Evolutionary conservation across 2,888 invertebrate genomes (phyloP), one percentile per base, ranked within the genome.

Genomic region (Metalampra italica): DNA sequence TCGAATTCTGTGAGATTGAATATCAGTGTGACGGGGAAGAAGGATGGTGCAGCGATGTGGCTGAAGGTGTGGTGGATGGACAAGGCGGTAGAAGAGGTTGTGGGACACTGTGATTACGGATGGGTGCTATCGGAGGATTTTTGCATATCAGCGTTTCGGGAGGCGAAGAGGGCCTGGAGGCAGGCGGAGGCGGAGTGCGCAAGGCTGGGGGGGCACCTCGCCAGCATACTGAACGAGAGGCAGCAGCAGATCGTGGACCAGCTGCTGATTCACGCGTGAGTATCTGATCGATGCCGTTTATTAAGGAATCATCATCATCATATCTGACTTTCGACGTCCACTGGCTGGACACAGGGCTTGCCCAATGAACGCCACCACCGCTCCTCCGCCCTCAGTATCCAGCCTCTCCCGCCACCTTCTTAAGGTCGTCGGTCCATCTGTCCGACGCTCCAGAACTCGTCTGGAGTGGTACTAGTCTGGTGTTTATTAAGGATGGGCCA

Each of bases 51-150:
- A 8, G 78, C 88, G 4, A 90, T 91, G 80, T 90, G 91, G 78
- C 61, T 93, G 59, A 91, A 91, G 57, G 90, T 93, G 50, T 91
- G 91, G 75, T 94, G 93, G 83, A 90, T 90, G 73, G 92, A 93
- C 43, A 91, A 92, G 59, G 89, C 92, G 0, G 77, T 93, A 3
- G 89, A 91, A 5, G 92, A 91, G 22, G 75, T 93, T 1, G 91
- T 93, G 22, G 92, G 92, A 0, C 90, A 91, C 56, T 94, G 94
- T 74, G 92, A 92, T 42, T 94, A 93, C 59, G 94, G 94, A 0
- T 94, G 94, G 93, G 91, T 94, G 51, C 81, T 92, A 3, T 83
- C 93, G 52, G 90, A 91, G 43, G 92, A 92, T 59, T 93, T 93
- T 72, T 94, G 94, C 68, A 88, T 94, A 62, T 77, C 91, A 47